These are phyloP conservation scores for Rousettus madagascariensis DNA, from an alignment of 2,797 vertebrate genomes.

Conservation along the genomic window DNA sequence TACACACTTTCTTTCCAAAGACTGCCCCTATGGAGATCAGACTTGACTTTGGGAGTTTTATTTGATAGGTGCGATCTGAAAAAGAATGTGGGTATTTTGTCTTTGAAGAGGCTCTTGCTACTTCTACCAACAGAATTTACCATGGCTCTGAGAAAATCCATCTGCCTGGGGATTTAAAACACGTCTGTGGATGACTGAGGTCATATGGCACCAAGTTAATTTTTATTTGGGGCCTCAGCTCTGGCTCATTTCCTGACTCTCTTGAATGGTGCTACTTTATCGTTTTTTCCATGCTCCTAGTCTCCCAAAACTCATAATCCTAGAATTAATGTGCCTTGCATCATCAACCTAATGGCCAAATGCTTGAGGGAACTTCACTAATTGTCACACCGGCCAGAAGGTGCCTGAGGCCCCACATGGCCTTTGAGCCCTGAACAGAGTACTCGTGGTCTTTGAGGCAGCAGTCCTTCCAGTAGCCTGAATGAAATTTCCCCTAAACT, in stretches of 20 bases:
- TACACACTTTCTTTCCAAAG: not conserved
- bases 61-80: not conserved
- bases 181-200: not conserved
- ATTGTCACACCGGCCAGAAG: not conserved
- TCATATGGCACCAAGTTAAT: conserved; percentile 54
- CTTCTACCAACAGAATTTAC: conserved; percentile 17
- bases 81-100: not conserved
- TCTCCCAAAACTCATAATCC: conserved; percentile 54
- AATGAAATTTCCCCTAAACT: not conserved
- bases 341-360: conserved; percentile 58
- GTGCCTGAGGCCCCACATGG: not conserved
- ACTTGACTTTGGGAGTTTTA: not conserved
- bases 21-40: not conserved
- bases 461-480: not conserved
- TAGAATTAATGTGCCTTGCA: conserved; percentile 59
- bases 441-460: not conserved
- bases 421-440: not conserved
- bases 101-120: not conserved
- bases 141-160: conserved; percentile 18
- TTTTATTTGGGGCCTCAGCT: conserved; percentile 43
- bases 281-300: conserved; percentile 23
- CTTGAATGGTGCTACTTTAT: conserved; percentile 51
- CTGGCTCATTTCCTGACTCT: conserved; percentile 59
- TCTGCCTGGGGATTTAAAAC: not conserved
- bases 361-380: conserved; percentile 14